Conservation (phyloP, 2,113 vertebrate genomes). For the Delphinus delphis region DNA sequence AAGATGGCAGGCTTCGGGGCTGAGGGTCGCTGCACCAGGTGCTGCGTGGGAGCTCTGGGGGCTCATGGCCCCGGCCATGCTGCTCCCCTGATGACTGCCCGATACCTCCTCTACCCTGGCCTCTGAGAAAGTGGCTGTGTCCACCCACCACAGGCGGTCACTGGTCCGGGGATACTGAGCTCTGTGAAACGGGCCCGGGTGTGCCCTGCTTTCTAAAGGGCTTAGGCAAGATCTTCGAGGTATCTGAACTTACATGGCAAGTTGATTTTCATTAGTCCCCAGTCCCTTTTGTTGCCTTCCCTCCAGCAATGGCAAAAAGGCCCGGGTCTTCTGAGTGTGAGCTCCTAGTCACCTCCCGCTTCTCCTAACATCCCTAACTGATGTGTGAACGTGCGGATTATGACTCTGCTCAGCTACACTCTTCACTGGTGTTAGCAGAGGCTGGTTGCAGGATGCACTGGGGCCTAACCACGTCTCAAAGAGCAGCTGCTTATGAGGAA, state of each 20-base stretch:
- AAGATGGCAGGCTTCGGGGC: background rate
- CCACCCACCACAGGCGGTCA: fast-evolving
- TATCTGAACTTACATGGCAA: background rate
- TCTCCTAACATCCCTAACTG: background rate
- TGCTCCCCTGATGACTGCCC: too few species aligned
- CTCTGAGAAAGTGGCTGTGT: background rate
- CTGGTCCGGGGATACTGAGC: background rate
- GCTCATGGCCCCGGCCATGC: fast-evolving
- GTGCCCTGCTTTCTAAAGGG: background rate
- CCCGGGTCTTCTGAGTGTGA: background rate
- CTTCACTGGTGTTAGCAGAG: background rate
- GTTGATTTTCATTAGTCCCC: background rate
- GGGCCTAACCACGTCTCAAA: background rate
- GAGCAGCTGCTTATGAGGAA: background rate
- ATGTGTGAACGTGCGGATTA: background rate
- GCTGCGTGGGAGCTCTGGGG: background rate
- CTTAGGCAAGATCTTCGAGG: background rate
- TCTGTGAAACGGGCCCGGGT: background rate
- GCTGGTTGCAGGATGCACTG: background rate
- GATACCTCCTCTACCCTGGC: background rate
- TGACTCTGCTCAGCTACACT: background rate
- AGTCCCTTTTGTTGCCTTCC: background rate
- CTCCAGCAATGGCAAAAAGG: background rate
- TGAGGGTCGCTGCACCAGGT: background rate
- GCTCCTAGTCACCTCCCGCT: background rate